Evolutionary conservation across 2,888 invertebrate genomes (phyloP), one percentile per base, ranked within the genome.

Genomic region (Andricus curvator): DNA sequence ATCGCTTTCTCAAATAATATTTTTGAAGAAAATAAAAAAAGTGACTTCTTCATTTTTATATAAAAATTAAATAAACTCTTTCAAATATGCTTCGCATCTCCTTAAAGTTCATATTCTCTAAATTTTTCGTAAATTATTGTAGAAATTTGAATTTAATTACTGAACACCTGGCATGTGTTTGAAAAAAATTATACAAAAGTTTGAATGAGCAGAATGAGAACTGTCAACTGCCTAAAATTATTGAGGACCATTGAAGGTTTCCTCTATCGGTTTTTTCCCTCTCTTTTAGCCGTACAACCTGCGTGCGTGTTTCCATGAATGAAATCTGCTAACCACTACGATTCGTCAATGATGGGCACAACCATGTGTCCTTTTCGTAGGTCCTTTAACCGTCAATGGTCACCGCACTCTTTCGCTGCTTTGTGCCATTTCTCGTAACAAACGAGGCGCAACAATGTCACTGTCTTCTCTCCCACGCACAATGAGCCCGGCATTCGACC

Each of bases 401-500:
- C 83, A 84, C 83, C 84, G 84, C 84, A 85, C 86, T 85, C 85
- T 86, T 85, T 85, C 84, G 80, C 83, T 68, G 83, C 85, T 86
- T 87, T 87, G 86, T 86, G 81, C 76, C 82, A 60, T 85, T 86
- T 86, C 86, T 86, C 86, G 85, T 86, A 87, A 87, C 87, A 87
- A 86, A 86, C 86, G 86, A 77, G 70, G 83, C 82, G 86, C 84
- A 84, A 88, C 87, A 88, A 87, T 88, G 87, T 88, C 85, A 87
- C 86, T 86, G 87, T 87, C 86, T 88, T 85, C 84, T 84, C 85
- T 85, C 86, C 85, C 84, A 81, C 83, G 82, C 83, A 84, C 86
- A 86, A 86, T 88, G 83, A 76, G 56, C 83, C 81, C 80, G 83
- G 84, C 83, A 83, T 85, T 85, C 84, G 84, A 84, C 85, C 78